A percentile compares a stretch with the other conserved stretches of the same genome.
Evolutionary conservation across 2,797 vertebrate genomes (phyloP).

Genomic region (Choloepus didactylus): DNA sequence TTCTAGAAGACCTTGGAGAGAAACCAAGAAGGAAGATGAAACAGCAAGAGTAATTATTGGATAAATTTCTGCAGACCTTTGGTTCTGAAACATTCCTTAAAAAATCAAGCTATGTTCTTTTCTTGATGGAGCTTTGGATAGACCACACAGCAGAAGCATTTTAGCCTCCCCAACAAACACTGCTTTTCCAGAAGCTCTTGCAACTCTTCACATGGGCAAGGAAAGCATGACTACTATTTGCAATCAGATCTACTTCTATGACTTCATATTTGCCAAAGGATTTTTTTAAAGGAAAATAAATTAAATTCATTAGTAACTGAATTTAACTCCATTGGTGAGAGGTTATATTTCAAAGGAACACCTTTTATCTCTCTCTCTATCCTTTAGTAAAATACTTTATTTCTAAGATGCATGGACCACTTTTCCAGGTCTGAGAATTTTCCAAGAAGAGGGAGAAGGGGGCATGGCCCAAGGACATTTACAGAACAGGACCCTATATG

Average conservation of each 20-base stretch:
- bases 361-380: neutral
- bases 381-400: slow-evolving; percentile 7
- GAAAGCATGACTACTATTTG: neutral
- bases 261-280: slow-evolving; percentile 40
- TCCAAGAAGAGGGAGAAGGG: neutral
- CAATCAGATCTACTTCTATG: neutral
- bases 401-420: neutral
- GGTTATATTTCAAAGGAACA: neutral
- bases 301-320: slow-evolving; percentile 36
- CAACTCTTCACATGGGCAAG: neutral
- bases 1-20: neutral
- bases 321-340: neutral
- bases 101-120: slow-evolving; percentile 16
- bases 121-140: neutral
- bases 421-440: neutral
- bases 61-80: slow-evolving; percentile 20
- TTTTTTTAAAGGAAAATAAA: slow-evolving; percentile 47
- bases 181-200: neutral
- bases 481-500: neutral
- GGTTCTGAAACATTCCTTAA: neutral
- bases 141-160: neutral
- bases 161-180: slow-evolving; percentile 16
- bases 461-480: neutral
- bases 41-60: neutral
- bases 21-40: slow-evolving; percentile 38